Percentiles rank a stretch among this genome's conserved stretches.
These are phyloP conservation scores for Trachemys scripta DNA, from an alignment of 2,113 vertebrate species.

Conservation along the genomic window DNA sequence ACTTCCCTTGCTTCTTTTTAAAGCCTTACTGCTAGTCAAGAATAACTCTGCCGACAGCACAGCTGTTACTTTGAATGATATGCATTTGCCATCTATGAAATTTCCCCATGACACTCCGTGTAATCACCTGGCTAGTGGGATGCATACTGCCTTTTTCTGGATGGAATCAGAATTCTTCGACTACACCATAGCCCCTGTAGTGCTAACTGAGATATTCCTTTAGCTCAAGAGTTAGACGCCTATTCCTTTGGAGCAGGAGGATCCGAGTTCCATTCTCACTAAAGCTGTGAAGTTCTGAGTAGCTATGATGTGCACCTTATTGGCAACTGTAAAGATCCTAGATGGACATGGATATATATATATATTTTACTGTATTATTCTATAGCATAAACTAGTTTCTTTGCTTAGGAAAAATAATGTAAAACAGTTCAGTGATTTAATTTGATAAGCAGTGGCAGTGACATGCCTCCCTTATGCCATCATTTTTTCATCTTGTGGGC, in stretches of 20 bases:
- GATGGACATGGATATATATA: background rate
- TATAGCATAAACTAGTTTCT: background rate
- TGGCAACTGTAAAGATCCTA: background rate
- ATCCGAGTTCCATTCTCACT: background rate
- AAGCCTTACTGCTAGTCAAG: rapidly evolving
- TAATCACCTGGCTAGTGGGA: background rate
- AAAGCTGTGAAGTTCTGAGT: rapidly evolving
- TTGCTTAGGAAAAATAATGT: conserved; percentile 14
- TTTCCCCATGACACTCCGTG: background rate
- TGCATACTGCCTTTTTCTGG: background rate
- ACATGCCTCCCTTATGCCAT: conserved; percentile 45
- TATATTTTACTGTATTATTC: background rate
- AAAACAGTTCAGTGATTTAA: conserved; percentile 45
- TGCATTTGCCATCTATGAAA: background rate
- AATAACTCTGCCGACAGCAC: rapidly evolving
- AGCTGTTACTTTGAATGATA: background rate
- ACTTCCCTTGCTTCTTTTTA: background rate
- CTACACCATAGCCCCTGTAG: background rate
- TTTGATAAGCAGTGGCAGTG: conserved; percentile 47
- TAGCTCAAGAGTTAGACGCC: background rate
- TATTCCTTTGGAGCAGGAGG: background rate
- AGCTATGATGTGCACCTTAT: background rate
- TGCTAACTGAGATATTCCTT: background rate
- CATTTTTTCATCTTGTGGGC: conserved; percentile 46
- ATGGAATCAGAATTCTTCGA: background rate